These are phyloP conservation scores for Hyposmocoma kahamanoa DNA, from an alignment of 1,140 invertebrate genomes.

Conservation along the genomic window DNA sequence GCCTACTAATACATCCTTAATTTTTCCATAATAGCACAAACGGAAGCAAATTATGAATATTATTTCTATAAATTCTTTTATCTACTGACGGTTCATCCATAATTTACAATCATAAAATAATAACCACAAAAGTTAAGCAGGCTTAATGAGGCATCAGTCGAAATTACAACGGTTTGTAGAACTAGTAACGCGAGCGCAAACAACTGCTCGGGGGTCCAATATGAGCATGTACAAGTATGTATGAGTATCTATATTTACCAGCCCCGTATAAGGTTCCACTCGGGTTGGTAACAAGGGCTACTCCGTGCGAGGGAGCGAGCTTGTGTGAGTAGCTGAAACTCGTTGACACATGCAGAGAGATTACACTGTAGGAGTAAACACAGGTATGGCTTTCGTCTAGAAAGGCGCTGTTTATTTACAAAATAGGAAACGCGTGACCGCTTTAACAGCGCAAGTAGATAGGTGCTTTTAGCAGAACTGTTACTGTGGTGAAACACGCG, in stretches of 20 bases:
- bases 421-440: conserved; percentile 13
- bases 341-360: too few species aligned
- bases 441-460: too few species aligned
- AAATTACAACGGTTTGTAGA: conserved; percentile 37
- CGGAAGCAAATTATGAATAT: conserved; percentile 46
- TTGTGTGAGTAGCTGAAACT: conserved; percentile 9
- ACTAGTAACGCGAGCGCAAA: conserved; percentile 22
- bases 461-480: conserved; percentile 34
- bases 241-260: conserved; percentile 31
- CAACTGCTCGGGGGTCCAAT: conserved; percentile 22
- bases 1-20: conserved; percentile 33
- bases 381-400: too few species aligned
- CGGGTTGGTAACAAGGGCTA: conserved; percentile 28
- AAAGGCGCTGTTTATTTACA: conserved; percentile 4
- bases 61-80: conserved; percentile 42
- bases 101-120: conserved; percentile 53
- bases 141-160: conserved; percentile 47
- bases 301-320: conserved; percentile 17
- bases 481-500: conserved; percentile 40
- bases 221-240: conserved; percentile 17
- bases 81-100: conserved; percentile 36
- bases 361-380: too few species aligned
- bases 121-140: conserved; percentile 47
- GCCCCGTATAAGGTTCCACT: conserved; percentile 33
- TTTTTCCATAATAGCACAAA: conserved; percentile 35